Evolutionary conservation across 2,113 vertebrate genomes (phyloP), one percentile per base, ranked within the genome.

Genomic region (Pagrus major): DNA sequence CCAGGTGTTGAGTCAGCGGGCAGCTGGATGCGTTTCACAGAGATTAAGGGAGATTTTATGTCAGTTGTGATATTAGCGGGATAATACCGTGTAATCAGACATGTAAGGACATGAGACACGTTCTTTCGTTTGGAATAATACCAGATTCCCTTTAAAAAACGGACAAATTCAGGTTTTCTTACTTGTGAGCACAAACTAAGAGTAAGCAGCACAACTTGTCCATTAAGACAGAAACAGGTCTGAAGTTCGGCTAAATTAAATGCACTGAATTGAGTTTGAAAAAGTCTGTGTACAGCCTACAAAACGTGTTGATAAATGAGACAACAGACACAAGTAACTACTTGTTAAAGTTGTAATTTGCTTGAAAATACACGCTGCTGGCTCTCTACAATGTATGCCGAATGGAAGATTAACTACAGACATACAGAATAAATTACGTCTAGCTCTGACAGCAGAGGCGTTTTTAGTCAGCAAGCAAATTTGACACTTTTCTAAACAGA

Each of bases 1-100:
- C 60, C 69, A 69, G 73, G 46, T 74, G 84, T 81, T 65, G 46
- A 20, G n/a, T 44, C 41, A 9, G 20, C 0, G 46, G 3, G 0
- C 9, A 9, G 16, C 54, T n/a, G 23, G 21, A 6, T 33, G 11
- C 21, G 58, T 41, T 70, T 4, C 2, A 10, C 0, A 0, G 35
- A 41, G 15, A 23, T 8, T 25, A 37, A 18, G 5, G 65, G 27
- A 21, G 18, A 39, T 31, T 31, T 21, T 35, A 9, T 2, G 11
- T 18, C 27, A 16, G 6, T 33, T 18, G 16, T n/a, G 65, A 20
- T 10, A 9, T 58, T 3, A 4, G 25, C 54, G 25, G 58, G 23
- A 52, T 23, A 15, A 6, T 21, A n/a, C 11, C 29, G 23, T 29
- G 4, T 52, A 61, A 52, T 61, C 15, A 51, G 1, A 37, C 9